phyloP scores from a whole-genome alignment of 1,140 invertebrate genomes.

The Colletes latitarsis region DNA sequence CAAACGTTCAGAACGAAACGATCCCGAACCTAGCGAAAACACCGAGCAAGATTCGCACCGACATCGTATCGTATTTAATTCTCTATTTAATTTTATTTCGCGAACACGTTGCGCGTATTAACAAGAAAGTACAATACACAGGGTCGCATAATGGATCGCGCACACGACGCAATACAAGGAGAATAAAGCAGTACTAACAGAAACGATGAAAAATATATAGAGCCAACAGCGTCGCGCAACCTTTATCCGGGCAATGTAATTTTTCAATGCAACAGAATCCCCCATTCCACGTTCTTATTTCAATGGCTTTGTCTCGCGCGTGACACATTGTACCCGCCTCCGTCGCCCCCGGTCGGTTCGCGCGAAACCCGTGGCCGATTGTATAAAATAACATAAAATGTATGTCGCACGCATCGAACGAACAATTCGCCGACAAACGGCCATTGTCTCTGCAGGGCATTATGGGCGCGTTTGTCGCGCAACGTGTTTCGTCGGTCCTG shows the following conservation, averaged over 20 bases:
- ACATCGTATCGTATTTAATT: too few species aligned
- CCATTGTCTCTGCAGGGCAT: conserved; percentile 3
- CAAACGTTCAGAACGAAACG: too few species aligned
- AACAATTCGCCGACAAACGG: conserved; percentile 35
- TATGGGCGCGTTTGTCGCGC: conserved; percentile 6
- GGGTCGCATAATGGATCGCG: too few species aligned
- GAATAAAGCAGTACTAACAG: too few species aligned
- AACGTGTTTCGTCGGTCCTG: background rate
- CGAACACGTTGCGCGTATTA: too few species aligned
- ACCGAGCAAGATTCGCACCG: too few species aligned
- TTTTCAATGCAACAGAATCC: conserved; percentile 43
- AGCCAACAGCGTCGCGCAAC: background rate
- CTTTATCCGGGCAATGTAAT: conserved; percentile 34
- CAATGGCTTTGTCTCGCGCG: conserved; percentile 36
- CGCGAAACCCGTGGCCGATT: conserved; percentile 29
- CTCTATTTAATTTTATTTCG: too few species aligned
- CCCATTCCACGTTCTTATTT: conserved; percentile 37
- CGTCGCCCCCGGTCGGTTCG: background rate
- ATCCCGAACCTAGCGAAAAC: too few species aligned
- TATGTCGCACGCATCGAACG: conserved; percentile 42
- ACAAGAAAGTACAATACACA: too few species aligned
- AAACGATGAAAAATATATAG: too few species aligned
- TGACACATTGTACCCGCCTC: conserved; percentile 18
- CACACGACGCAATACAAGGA: too few species aligned
- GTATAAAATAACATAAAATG: conserved; percentile 40